A percentile compares a stretch with the other conserved stretches of the same genome.
phyloP scores from a whole-genome alignment of 2,888 invertebrate genomes.

The Spodoptera picta region DNA sequence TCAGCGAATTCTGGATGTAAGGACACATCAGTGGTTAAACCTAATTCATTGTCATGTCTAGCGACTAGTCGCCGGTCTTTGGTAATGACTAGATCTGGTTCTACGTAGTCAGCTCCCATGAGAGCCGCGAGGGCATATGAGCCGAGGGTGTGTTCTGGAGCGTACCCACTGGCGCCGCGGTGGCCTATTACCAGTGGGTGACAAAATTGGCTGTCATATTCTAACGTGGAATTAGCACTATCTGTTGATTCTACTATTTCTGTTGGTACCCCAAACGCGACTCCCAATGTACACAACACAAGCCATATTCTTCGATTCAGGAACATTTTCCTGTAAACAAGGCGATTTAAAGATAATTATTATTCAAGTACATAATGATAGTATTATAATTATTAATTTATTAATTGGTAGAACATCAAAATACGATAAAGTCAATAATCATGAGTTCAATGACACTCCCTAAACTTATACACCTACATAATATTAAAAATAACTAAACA shows the following conservation, averaged over 20 bases:
- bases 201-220: slow-evolving; percentile 63
- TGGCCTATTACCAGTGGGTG: slow-evolving; percentile 75
- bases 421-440: no score
- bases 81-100: slow-evolving; percentile 83
- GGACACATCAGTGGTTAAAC: slow-evolving; percentile 75
- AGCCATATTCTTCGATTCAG: slow-evolving; percentile 25
- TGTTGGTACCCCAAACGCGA: slow-evolving; percentile 5
- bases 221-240: neutral
- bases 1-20: slow-evolving; percentile 72
- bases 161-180: slow-evolving; percentile 82
- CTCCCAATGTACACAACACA: slow-evolving; percentile 14
- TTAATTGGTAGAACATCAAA: no score
- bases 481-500: no score
- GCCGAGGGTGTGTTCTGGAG: slow-evolving; percentile 82
- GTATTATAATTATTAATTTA: no score
- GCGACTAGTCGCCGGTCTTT: slow-evolving; percentile 77
- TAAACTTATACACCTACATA: no score
- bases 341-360: no score
- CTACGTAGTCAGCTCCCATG: slow-evolving; percentile 82
- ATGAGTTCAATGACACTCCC: no score
- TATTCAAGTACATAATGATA: no score
- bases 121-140: slow-evolving; percentile 81
- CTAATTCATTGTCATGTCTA: slow-evolving; percentile 80
- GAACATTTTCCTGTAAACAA: slow-evolving; percentile 49
- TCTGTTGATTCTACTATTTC: neutral